Conservation (phyloP, 2,113 vertebrate genomes). For the Prietella phreatophila region DNA sequence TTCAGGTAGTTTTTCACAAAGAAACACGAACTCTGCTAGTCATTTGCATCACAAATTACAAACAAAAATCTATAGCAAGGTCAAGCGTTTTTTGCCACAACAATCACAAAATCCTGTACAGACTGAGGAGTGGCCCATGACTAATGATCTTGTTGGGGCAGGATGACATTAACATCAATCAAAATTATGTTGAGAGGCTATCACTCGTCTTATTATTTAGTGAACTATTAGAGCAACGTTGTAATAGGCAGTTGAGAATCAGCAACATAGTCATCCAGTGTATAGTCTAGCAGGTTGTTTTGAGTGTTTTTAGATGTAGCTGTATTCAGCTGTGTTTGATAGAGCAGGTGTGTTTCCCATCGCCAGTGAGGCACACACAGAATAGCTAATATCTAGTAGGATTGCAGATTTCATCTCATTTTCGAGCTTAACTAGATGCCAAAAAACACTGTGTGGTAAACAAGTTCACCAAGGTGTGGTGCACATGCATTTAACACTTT, state of each 20-base stretch:
- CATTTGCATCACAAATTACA: too few species aligned
- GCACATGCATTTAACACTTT: background rate
- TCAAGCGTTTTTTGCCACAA: too few species aligned
- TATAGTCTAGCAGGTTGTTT: background rate
- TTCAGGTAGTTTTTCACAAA: too few species aligned
- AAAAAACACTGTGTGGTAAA: background rate
- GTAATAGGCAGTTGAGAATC: background rate
- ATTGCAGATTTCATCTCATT: background rate
- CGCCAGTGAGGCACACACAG: background rate
- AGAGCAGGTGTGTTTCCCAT: background rate
- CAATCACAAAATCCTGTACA: too few species aligned
- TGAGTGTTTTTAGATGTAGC: background rate
- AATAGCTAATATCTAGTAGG: background rate
- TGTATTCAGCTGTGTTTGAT: background rate
- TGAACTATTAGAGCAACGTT: background rate
- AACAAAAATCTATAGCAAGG: too few species aligned
- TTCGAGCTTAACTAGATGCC: background rate
- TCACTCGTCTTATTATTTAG: background rate
- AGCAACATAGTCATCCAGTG: background rate
- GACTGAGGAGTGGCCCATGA: background rate
- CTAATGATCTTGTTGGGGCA: background rate
- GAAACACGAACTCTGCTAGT: too few species aligned
- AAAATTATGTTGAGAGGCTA: background rate
- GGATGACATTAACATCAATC: background rate
- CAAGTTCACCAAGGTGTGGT: background rate